Evolutionary conservation across 1,140 invertebrate species (phyloP).

Genomic region (Diorhabda sublineata): DNA sequence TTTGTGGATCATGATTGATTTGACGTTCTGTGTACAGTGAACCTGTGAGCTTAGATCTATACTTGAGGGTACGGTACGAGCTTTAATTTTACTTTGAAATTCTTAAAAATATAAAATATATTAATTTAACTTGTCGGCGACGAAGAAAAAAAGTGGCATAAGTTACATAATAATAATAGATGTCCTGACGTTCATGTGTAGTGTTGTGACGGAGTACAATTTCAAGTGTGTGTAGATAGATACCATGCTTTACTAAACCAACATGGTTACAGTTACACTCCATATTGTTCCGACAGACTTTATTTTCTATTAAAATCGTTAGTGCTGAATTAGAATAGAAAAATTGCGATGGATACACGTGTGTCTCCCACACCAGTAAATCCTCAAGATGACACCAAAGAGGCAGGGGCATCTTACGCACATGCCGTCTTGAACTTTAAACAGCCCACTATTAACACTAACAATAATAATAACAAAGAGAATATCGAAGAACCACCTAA

Average conservation of each 20-base stretch:
- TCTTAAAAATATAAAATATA: background rate
- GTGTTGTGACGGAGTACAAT: slow-evolving; percentile 16
- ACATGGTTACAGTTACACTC: slow-evolving; percentile 44
- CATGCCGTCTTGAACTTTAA: slow-evolving; percentile 44
- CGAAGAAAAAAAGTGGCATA: background rate
- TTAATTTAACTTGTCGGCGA: background rate
- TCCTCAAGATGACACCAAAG: slow-evolving; percentile 24
- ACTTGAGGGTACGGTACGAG: background rate
- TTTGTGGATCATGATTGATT: background rate
- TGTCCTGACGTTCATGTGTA: slow-evolving; percentile 22
- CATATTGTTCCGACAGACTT: slow-evolving; percentile 39
- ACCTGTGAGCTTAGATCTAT: slow-evolving; percentile 2
- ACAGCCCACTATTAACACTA: slow-evolving; percentile 17
- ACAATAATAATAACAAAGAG: slow-evolving; percentile 36
- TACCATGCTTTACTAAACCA: slow-evolving; percentile 44
- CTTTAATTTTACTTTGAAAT: background rate
- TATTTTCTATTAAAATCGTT: slow-evolving; percentile 29
- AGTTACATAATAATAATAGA: slow-evolving; percentile 11
- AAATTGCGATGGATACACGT: slow-evolving; percentile 36
- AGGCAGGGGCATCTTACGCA: slow-evolving; percentile 40
- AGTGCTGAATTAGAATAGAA: slow-evolving; percentile 18
- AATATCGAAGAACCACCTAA: slow-evolving; percentile 24
- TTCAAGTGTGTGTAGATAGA: slow-evolving; percentile 12
- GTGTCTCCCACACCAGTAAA: slow-evolving; percentile 26
- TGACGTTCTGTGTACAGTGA: background rate